Evolutionary conservation across 2,888 invertebrate genomes (phyloP).

Genomic region (Parnassius orleans): DNA sequence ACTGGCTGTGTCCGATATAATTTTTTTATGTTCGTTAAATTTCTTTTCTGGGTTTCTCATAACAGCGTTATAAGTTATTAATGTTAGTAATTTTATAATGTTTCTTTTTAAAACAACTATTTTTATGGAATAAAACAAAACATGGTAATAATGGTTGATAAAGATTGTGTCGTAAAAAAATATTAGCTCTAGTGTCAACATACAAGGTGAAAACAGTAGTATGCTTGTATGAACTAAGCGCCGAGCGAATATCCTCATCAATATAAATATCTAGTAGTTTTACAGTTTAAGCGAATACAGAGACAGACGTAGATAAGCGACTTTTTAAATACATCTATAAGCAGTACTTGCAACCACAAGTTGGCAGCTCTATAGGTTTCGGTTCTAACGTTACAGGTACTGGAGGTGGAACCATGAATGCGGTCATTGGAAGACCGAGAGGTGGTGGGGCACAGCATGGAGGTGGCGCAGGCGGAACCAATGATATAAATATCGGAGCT

Average conservation of each 20-base stretch:
- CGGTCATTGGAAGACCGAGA: slow-evolving; percentile 60
- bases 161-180: no score
- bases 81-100: no score
- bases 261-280: background rate
- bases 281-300: background rate
- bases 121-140: no score
- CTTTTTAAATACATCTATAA: background rate
- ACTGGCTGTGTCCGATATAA: no score
- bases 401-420: slow-evolving; percentile 62
- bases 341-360: slow-evolving; percentile 30
- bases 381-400: slow-evolving; percentile 64
- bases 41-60: no score
- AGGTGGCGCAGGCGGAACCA: slow-evolving; percentile 50
- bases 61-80: no score
- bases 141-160: no score
- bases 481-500: slow-evolving; percentile 50
- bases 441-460: slow-evolving; percentile 45
- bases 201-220: no score
- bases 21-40: no score
- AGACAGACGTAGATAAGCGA: no score
- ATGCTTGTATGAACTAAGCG: background rate
- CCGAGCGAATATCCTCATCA: background rate
- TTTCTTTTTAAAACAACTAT: no score
- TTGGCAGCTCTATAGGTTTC: slow-evolving; percentile 48
- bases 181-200: no score